Evolutionary conservation across 2,113 vertebrate genomes (phyloP).

Genomic region (Bucco capensis): DNA sequence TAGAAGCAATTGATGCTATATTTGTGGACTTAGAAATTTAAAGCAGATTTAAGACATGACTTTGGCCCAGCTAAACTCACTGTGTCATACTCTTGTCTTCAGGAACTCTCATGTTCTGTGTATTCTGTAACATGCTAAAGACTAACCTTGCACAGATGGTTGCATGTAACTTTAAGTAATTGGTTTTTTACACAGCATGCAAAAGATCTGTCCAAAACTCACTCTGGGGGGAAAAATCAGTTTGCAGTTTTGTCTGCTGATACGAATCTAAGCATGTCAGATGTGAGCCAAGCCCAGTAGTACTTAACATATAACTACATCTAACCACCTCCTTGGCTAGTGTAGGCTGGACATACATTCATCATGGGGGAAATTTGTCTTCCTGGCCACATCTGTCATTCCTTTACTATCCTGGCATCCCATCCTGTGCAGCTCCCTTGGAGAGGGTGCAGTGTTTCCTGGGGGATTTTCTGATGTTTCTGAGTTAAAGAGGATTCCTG

Average conservation of each 20-base stretch:
- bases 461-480: background rate
- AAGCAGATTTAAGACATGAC: background rate
- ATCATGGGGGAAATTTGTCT: background rate
- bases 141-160: background rate
- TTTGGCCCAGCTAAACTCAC: background rate
- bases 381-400: background rate
- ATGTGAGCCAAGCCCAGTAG: fast-evolving
- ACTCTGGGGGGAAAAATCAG: background rate
- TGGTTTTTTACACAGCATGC: background rate
- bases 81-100: background rate
- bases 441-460: background rate
- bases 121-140: background rate
- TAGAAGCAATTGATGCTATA: background rate
- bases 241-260: background rate
- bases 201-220: background rate
- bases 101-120: background rate
- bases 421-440: background rate
- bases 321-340: background rate
- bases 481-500: background rate
- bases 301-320: background rate
- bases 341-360: background rate
- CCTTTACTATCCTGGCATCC: background rate
- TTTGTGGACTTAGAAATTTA: background rate
- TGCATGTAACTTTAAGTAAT: background rate
- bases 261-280: background rate